phyloP scores from a whole-genome alignment of 2,888 invertebrate species.

The Cantharis rufa region DNA sequence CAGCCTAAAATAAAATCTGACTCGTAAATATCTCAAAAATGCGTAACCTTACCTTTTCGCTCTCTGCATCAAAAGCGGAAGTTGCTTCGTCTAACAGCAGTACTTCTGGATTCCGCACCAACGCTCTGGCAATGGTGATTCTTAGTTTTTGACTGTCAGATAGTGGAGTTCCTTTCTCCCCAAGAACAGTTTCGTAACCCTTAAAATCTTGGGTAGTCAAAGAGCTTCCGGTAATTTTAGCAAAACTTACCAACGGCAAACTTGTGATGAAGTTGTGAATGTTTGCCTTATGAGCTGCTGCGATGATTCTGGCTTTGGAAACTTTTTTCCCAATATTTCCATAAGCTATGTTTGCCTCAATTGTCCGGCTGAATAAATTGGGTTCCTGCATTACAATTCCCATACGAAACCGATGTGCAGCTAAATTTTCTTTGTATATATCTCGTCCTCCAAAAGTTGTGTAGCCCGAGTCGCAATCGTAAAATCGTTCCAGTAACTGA shows the following conservation, averaged over 20 bases:
- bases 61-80: constrained; percentile 82
- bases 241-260: constrained; percentile 69
- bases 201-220: constrained; percentile 41
- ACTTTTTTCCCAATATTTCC: constrained; percentile 76
- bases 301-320: constrained; percentile 72
- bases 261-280: constrained; percentile 82
- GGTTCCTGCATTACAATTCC: constrained; percentile 94
- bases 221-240: not conserved
- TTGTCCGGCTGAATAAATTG: constrained; percentile 83
- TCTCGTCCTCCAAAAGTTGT: constrained; percentile 53
- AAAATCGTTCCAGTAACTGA: constrained; percentile 81
- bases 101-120: constrained; percentile 78
- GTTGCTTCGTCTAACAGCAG: constrained; percentile 83
- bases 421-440: constrained; percentile 41
- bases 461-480: constrained; percentile 71
- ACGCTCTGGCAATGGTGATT: constrained; percentile 84
- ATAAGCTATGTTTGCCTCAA: constrained; percentile 90
- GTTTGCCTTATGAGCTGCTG: constrained; percentile 81
- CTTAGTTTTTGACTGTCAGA: constrained; percentile 86
- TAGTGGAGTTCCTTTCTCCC: constrained; percentile 75
- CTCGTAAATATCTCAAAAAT: not conserved
- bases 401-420: constrained; percentile 68
- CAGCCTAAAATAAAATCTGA: constrained; percentile 47
- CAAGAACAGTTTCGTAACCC: constrained; percentile 81
- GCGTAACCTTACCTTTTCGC: constrained; percentile 68